Evolutionary conservation across 2,797 vertebrate species (phyloP).

Genomic region (Thalassophryne amazonica): DNA sequence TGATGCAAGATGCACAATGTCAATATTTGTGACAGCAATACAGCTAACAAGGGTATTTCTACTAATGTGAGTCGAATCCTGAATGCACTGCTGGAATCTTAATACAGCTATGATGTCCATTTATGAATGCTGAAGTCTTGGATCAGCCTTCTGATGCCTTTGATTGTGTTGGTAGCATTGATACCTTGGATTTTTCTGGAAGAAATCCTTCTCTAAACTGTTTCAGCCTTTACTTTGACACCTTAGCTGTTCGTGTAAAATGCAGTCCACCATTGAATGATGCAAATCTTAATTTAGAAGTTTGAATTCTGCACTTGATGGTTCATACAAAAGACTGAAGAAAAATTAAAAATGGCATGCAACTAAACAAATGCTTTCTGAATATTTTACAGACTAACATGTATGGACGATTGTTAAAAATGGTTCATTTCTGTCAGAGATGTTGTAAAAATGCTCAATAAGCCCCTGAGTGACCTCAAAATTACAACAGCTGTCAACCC

Average conservation of each 20-base stretch:
- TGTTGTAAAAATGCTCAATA: conserved; percentile 39
- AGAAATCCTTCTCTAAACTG: too few relatives aligned
- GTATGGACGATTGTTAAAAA: conserved; percentile 6
- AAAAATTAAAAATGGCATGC: conserved; percentile 31
- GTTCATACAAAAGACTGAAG: conserved; percentile 8
- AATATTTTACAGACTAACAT: conserved; percentile 37
- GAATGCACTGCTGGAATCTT: too few relatives aligned
- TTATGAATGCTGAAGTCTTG: too few relatives aligned
- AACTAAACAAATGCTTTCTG: conserved; percentile 24
- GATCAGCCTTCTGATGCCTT: too few relatives aligned
- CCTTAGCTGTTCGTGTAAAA: too few relatives aligned
- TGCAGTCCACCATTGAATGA: background rate
- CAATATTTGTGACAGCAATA: too few relatives aligned
- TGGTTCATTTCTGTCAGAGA: conserved; percentile 17
- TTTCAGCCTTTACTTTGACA: background rate
- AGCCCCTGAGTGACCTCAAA: conserved; percentile 5
- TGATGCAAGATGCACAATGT: too few relatives aligned
- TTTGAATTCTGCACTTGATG: background rate
- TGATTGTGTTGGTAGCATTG: too few relatives aligned
- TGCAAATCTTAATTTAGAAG: background rate
- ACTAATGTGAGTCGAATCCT: too few relatives aligned
- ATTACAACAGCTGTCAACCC: conserved; percentile 32
- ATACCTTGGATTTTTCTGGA: too few relatives aligned
- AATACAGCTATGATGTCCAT: too few relatives aligned
- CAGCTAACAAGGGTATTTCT: too few relatives aligned